phyloP scores from a whole-genome alignment of 64 coral and sea anemone genomes.

The Dendronephthya gigantea region DNA sequence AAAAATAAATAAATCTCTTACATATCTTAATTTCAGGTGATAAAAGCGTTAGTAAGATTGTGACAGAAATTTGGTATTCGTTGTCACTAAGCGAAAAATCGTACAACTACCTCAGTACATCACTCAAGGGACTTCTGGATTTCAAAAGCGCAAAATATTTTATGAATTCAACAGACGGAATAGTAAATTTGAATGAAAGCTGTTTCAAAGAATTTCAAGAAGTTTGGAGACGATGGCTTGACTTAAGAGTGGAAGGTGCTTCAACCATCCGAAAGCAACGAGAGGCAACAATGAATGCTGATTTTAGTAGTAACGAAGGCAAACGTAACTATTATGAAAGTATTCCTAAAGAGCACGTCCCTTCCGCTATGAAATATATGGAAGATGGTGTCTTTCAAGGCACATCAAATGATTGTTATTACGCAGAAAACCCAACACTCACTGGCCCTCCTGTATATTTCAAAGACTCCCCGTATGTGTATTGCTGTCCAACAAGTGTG shows the following conservation, averaged over 20 bases:
- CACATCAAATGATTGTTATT: background rate
- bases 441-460: background rate
- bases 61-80: background rate
- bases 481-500: background rate
- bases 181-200: background rate
- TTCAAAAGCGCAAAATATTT: background rate
- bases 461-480: background rate
- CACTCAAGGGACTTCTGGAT: background rate
- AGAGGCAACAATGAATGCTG: background rate
- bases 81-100: background rate
- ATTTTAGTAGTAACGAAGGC: background rate
- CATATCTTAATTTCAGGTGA: background rate
- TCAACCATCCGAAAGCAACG: background rate
- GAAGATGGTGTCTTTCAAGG: conserved; percentile 3
- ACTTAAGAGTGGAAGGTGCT: background rate
- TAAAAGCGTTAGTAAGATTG: background rate
- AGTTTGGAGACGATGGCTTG: conserved; percentile 16
- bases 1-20: too few species aligned
- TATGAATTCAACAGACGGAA: background rate
- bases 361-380: background rate
- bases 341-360: background rate
- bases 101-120: background rate
- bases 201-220: background rate
- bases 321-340: background rate
- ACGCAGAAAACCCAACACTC: background rate